phyloP scores from a whole-genome alignment of 2,797 vertebrate species.

The Rhabdophis nuchalis region DNA sequence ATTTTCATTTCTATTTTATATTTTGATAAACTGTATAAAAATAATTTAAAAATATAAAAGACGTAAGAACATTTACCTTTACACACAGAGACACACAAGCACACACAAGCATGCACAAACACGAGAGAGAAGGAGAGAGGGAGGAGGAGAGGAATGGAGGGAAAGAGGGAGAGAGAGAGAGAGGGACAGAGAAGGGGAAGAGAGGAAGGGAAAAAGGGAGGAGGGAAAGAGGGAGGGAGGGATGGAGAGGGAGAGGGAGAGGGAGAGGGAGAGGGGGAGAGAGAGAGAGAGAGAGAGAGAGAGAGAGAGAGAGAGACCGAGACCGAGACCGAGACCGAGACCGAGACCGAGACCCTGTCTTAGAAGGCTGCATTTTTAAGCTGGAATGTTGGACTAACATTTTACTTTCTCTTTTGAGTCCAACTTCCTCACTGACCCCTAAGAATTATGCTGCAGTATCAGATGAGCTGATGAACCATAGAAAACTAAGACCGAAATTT shows the following conservation, averaged over 20 bases:
- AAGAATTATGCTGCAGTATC: background rate
- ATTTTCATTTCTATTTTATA: background rate
- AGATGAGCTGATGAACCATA: background rate
- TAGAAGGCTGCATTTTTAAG: background rate
- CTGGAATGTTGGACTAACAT: background rate
- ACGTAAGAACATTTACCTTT: background rate
- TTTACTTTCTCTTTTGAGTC: background rate
- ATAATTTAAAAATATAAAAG: background rate
- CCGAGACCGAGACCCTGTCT: background rate
- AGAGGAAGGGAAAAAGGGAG: no score
- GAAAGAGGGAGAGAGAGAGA: no score
- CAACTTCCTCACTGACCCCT: background rate
- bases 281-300: no score
- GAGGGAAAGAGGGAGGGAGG: no score
- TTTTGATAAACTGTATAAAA: background rate
- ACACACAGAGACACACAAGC: background rate
- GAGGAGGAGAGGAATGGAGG: no score
- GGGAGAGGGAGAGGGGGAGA: no score
- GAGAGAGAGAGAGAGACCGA: accelerated
- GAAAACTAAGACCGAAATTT: background rate
- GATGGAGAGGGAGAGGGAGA: accelerated
- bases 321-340: no score
- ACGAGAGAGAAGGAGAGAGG: no score
- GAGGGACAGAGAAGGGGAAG: accelerated
- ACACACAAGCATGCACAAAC: background rate